A percentile compares a stretch with the other conserved stretches of the same genome.
Evolutionary conservation across 1,140 invertebrate genomes (phyloP).

Genomic region (Heterodera schachtii): DNA sequence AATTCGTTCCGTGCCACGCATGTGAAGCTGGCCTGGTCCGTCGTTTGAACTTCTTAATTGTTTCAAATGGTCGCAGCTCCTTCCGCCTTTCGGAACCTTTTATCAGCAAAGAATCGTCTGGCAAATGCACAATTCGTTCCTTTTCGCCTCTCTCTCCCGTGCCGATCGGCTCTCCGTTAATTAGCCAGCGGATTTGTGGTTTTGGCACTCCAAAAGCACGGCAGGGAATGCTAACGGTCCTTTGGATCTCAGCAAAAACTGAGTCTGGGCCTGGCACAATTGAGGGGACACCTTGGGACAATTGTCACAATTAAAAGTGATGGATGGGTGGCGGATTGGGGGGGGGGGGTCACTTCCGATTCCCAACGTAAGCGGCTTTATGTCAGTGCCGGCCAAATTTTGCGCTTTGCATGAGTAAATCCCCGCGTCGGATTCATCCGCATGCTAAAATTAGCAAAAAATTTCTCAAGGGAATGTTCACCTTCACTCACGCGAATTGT

Average conservation of each 20-base stretch:
- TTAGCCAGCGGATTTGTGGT: conserved; percentile 63
- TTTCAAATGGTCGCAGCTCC: not conserved
- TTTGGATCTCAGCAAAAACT: conserved; percentile 67
- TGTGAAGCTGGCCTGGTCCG: conserved; percentile 64
- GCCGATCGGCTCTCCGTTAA: conserved; percentile 55
- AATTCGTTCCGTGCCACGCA: conserved; percentile 68
- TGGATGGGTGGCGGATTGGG: not conserved
- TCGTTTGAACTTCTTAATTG: conserved; percentile 51
- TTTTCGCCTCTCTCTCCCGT: conserved; percentile 28
- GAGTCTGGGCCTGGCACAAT: conserved; percentile 63
- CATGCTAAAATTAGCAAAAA: conserved; percentile 42
- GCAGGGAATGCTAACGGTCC: conserved; percentile 64
- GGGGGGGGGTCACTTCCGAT: conserved; percentile 66
- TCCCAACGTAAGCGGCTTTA: conserved; percentile 62
- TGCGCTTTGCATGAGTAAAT: conserved; percentile 68
- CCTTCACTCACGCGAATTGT: conserved; percentile 40
- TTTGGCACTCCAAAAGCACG: conserved; percentile 63
- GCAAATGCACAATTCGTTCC: conserved; percentile 54
- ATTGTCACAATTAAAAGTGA: not conserved
- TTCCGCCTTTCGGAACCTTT: conserved; percentile 4
- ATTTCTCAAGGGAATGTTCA: not conserved
- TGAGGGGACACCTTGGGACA: conserved; percentile 65
- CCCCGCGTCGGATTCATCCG: conserved; percentile 63
- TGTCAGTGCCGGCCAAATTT: conserved; percentile 67
- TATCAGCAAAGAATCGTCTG: conserved; percentile 58